Percentiles rank a stretch among this genome's conserved stretches.
Conservation (phyloP, 2,797 vertebrate genomes). For the Gobio occitaniae region DNA sequence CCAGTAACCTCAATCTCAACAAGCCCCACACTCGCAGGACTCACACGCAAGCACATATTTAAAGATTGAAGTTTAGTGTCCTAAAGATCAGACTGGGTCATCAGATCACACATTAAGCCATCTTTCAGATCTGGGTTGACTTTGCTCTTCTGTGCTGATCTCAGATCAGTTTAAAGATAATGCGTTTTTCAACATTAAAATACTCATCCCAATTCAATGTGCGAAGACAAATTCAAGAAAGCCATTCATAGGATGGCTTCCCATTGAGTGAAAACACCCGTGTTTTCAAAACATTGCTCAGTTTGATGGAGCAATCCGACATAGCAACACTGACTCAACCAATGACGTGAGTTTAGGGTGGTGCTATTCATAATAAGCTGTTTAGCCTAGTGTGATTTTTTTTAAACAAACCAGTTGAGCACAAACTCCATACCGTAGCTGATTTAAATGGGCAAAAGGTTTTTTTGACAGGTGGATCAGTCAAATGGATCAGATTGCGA, state of each 20-base stretch:
- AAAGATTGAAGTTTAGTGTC: background rate
- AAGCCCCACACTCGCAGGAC: background rate
- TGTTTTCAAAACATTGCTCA: background rate
- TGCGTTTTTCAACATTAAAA: background rate
- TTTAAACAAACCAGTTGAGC: background rate
- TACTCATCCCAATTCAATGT: background rate
- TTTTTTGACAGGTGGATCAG: no score
- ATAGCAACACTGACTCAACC: no score
- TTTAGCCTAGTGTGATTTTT: background rate
- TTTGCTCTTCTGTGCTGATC: constrained; percentile 8
- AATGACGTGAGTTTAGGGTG: background rate
- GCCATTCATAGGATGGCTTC: background rate
- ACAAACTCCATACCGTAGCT: background rate
- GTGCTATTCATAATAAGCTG: background rate
- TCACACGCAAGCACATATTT: constrained; percentile 15
- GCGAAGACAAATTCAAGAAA: background rate
- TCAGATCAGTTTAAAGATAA: constrained; percentile 2
- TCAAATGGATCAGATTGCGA: background rate
- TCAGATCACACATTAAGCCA: constrained; percentile 31
- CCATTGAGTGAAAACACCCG: background rate
- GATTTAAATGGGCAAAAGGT: no score
- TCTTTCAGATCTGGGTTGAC: constrained; percentile 28
- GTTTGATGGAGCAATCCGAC: background rate
- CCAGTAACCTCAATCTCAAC: constrained; percentile 32
- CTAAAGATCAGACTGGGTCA: constrained; percentile 21